Evolutionary conservation across 2,797 vertebrate genomes (phyloP), one percentile per base, ranked within the genome.

Genomic region (Acanthopagrus latus): DNA sequence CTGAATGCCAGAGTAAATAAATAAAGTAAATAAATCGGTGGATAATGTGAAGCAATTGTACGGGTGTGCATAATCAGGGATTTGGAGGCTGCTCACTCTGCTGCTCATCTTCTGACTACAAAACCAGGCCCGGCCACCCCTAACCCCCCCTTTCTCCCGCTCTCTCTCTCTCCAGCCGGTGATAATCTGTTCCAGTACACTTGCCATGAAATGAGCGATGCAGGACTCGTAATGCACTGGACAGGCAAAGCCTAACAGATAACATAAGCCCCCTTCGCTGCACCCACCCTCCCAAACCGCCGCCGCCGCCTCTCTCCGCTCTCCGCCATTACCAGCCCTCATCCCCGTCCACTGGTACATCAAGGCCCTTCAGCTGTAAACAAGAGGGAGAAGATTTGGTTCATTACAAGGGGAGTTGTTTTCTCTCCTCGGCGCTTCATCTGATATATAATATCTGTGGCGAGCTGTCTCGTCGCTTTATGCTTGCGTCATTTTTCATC

Each of bases 111-210:
- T 89, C 83, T 90, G 84, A 90, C 89, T 91, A 86, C 81, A 91
- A 87, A 89, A 80, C 86, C 76, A 71, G 79, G 56, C 78, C 78
- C 16, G 4, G n/a, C 74, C 54, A 74, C 65, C 69, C 65, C 78
- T 33, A 20, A 16, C 25, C 27, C 69, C 29, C 60, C 71, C 71
- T 3, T 18, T 1, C 8, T 23, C 46, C 5, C 57, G 1, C 63
- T 27, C 54, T 27, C 66, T 21, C 72, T 71, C 83, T 86, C 84
- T 92, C 71, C 87, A 87, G 90, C 88, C 87, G 63, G 73, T 86
- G 74, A 89, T 93, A 94, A 94, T 94, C 92, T 92, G 91, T 93
- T 94, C 92, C 92, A 94, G 92, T 91, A 88, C 84, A 91, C 89
- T 89, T 86, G 89, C 91, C 92, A 92, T 92, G 89, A 94, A 93